Percentiles rank a stretch among this genome's conserved stretches.
phyloP scores from a whole-genome alignment of 2,797 vertebrate genomes.

The Malacoctenus gilli region DNA sequence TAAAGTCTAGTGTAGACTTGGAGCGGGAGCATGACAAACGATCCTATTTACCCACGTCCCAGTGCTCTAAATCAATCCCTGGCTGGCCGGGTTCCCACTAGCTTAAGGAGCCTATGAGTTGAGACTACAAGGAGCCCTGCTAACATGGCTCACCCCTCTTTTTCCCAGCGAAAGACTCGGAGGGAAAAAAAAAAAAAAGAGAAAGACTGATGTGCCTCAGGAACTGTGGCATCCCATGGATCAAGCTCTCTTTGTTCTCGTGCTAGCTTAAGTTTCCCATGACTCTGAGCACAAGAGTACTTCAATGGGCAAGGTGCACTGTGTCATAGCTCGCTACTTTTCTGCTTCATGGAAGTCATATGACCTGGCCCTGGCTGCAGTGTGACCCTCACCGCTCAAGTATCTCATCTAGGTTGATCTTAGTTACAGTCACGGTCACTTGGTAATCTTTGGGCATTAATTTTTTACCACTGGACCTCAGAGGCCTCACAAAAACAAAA shows the following conservation, averaged over 20 bases:
- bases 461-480: not conserved
- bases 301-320: conserved; percentile 76
- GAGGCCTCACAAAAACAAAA: not conserved
- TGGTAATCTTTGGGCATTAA: conserved; percentile 3
- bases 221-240: conserved; percentile 77
- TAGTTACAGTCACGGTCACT: conserved; percentile 15
- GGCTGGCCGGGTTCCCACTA: conserved; percentile 72
- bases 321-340: conserved; percentile 68
- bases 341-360: conserved; percentile 70
- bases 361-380: conserved; percentile 59
- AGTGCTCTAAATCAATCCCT: conserved; percentile 74
- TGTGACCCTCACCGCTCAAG: conserved; percentile 35
- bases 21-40: conserved; percentile 75
- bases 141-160: conserved; percentile 68
- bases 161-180: conserved; percentile 63
- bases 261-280: conserved; percentile 80
- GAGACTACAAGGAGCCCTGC: conserved; percentile 75
- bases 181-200: conserved; percentile 23
- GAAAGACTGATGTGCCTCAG: conserved; percentile 73
- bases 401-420: conserved; percentile 48
- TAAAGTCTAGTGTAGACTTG: conserved; percentile 57
- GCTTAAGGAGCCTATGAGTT: conserved; percentile 72
- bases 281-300: conserved; percentile 73
- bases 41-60: conserved; percentile 78
- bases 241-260: conserved; percentile 79